Percentiles rank a stretch among this genome's conserved stretches.
phyloP scores from a whole-genome alignment of 2,888 invertebrate genomes.

The Eupeodes luniger region DNA sequence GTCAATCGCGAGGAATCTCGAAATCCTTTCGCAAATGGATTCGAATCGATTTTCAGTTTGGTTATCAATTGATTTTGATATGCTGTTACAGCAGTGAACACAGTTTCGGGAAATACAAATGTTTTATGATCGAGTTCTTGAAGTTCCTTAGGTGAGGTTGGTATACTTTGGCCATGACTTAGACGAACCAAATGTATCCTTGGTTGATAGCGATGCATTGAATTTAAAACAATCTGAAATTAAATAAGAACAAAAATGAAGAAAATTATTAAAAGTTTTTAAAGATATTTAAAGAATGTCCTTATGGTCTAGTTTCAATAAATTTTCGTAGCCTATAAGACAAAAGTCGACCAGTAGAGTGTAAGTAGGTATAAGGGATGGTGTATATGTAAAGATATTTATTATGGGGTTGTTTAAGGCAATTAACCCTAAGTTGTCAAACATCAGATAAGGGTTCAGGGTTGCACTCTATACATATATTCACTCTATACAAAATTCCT shows the following conservation, averaged over 20 bases:
- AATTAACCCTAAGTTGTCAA: conserved; percentile 25
- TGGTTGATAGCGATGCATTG: conserved; percentile 99
- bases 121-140: conserved; percentile 97
- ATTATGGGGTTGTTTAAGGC: neutral
- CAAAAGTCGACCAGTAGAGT: neutral
- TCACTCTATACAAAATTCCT: conserved; percentile 8
- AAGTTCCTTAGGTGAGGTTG: conserved; percentile 90
- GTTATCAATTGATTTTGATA: conserved; percentile 99
- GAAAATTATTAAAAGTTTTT: neutral
- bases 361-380: neutral
- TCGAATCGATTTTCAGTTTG: conserved; percentile 99
- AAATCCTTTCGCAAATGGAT: conserved; percentile 99
- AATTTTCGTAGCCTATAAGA: neutral
- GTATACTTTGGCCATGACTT: conserved; percentile 91
- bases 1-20: conserved; percentile 97
- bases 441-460: conserved; percentile 16
- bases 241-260: conserved; percentile 27
- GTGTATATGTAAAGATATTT: neutral
- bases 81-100: conserved; percentile 99
- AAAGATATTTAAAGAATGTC: no score
- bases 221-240: conserved; percentile 97
- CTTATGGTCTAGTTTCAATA: neutral
- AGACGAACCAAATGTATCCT: conserved; percentile 97
- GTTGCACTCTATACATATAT: conserved; percentile 1
- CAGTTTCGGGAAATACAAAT: conserved; percentile 98